Conservation (phyloP, 2,888 invertebrate species). For the Lasioglossum calceatum region DNA sequence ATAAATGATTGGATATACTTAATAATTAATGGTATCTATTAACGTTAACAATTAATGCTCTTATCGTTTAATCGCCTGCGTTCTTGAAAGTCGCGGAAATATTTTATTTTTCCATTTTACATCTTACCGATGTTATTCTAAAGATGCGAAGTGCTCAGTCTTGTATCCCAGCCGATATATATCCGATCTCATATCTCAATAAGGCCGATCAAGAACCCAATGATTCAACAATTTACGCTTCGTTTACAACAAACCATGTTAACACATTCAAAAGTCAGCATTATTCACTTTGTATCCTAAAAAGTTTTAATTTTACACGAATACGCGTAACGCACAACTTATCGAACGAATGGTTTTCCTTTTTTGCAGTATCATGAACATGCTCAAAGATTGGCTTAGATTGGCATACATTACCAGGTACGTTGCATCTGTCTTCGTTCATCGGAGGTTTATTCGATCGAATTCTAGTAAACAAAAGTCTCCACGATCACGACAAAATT, state of each 20-base stretch:
- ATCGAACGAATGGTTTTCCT: constrained; percentile 29
- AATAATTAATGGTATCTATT: constrained; percentile 65
- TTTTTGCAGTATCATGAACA: constrained; percentile 10
- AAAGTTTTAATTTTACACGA: constrained; percentile 10
- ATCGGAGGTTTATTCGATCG: background rate
- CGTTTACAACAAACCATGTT: constrained; percentile 51
- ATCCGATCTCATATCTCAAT: constrained; percentile 64
- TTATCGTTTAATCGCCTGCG: constrained; percentile 42
- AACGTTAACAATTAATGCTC: constrained; percentile 72
- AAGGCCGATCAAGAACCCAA: constrained; percentile 66
- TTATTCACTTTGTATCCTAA: constrained; percentile 7
- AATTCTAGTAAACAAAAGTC: background rate
- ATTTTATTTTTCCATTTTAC: constrained; percentile 35
- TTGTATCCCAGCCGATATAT: constrained; percentile 76
- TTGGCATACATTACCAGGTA: constrained; percentile 5
- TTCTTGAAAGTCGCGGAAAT: constrained; percentile 40
- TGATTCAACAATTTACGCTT: constrained; percentile 39
- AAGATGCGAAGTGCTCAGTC: constrained; percentile 79
- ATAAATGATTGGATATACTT: constrained; percentile 73
- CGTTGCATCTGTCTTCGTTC: background rate
- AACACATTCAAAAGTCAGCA: constrained; percentile 30
- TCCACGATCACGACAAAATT: background rate
- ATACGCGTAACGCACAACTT: constrained; percentile 5
- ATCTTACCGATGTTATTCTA: constrained; percentile 65
- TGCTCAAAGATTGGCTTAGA: background rate